Evolutionary conservation across 2,797 vertebrate species (phyloP).

Genomic region (Sarcophilus harrisii): DNA sequence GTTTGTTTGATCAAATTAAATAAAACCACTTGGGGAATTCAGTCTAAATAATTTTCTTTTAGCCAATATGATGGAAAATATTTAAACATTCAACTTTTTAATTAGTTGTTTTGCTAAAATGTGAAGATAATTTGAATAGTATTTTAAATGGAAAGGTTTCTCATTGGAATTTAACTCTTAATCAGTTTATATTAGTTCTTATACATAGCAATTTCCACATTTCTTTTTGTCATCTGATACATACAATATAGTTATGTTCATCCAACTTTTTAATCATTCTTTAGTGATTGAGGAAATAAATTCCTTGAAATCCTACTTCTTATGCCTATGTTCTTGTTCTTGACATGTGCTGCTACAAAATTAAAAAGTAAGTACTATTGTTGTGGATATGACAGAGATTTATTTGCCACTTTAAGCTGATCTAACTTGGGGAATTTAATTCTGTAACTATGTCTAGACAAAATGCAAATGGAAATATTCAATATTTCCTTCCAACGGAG

Average conservation of each 20-base stretch:
- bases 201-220: not conserved
- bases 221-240: constrained; percentile 20
- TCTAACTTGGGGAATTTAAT: constrained; percentile 15
- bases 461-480: constrained; percentile 52
- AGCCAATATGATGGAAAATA: not conserved
- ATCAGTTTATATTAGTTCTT: not conserved
- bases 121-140: not conserved
- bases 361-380: not conserved
- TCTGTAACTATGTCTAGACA: constrained; percentile 38
- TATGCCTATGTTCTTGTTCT: not conserved
- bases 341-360: not conserved
- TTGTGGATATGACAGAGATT: not conserved
- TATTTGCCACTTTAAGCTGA: constrained; percentile 27
- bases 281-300: constrained; percentile 6
- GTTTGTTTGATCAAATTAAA: constrained; percentile 13
- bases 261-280: constrained; percentile 14
- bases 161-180: constrained; percentile 3
- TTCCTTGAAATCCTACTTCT: constrained; percentile 33
- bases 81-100: not conserved
- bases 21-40: not conserved
- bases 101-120: constrained; percentile 18
- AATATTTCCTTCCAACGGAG: constrained; percentile 11
- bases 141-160: not conserved
- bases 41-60: not conserved
- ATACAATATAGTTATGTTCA: not conserved